Evolutionary conservation across 1,140 invertebrate species (phyloP).

Genomic region (Brachionus asplanchnoidis): DNA sequence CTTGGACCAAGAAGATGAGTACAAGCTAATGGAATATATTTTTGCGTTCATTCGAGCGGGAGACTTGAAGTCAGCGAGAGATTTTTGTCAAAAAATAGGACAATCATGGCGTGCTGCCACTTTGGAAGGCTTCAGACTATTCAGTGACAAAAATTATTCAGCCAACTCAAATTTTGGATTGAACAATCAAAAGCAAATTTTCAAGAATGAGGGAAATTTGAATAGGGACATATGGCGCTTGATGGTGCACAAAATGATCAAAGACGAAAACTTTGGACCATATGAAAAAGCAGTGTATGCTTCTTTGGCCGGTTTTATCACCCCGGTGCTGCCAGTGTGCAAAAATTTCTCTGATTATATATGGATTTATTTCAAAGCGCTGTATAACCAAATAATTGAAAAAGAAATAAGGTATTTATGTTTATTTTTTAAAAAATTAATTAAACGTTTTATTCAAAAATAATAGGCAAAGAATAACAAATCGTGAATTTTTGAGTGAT

Average conservation of each 20-base stretch:
- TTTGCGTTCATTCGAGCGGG: constrained; percentile 78
- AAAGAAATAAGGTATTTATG: constrained; percentile 59
- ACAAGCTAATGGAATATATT: constrained; percentile 65
- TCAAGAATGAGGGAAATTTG: constrained; percentile 73
- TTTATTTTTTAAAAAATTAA: neutral
- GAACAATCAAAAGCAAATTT: constrained; percentile 48
- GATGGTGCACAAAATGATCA: constrained; percentile 69
- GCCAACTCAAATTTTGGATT: constrained; percentile 51
- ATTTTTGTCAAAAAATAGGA: constrained; percentile 74
- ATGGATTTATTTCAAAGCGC: constrained; percentile 77
- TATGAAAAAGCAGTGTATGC: constrained; percentile 65
- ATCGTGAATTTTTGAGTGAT: constrained; percentile 43
- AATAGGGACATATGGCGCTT: constrained; percentile 83
- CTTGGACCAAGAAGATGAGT: constrained; percentile 79
- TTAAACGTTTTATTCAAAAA: neutral
- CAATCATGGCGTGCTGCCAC: constrained; percentile 82
- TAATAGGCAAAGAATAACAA: constrained; percentile 46
- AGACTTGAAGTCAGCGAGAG: constrained; percentile 73
- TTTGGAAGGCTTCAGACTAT: constrained; percentile 78
- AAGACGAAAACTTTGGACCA: constrained; percentile 58
- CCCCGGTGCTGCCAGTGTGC: constrained; percentile 68
- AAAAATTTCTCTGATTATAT: constrained; percentile 79
- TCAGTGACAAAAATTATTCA: constrained; percentile 72
- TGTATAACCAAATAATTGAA: constrained; percentile 79
- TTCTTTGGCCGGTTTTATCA: constrained; percentile 75